Base-by-base conservation (phyloP, 2,113 vertebrate species). In the Microtus montanus region DNA sequence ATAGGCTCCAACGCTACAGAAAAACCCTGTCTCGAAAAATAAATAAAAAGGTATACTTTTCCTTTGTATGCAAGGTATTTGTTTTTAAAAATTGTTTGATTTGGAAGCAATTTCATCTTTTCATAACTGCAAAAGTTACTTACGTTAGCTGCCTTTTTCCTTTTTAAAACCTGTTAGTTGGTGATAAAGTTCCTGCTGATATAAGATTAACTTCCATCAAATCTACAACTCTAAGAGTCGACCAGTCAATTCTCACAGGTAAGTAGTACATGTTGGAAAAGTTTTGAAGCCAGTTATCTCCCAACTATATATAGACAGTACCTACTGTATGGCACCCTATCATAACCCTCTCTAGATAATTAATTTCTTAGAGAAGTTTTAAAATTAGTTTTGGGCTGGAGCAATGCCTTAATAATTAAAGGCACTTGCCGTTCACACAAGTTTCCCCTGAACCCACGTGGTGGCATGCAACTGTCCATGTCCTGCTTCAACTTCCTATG, bases 191-290 rank as follows among this genome's bases (percentile, higher is more conserved):
- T 95, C 99, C 99, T 98, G 99, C 99, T 87, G 99, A 99, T 97
- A 99, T 99, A 97, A 99, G 99, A 83, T 98, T 99, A 98, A 99
- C 99, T 96, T 99, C 99, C 35, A 99, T 99, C 99, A 99, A 99
- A 96, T 99, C 99, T 93, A 99, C 99, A 71, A 99, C 99, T 80
- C 98, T 99, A 93, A 98, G 99, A 96, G 99, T 99, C 64, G 99
- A 99, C 98, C 99, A 99, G 98, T 99, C 99, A 71, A 99, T 99
- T 95, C 99, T 99, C 96, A 99, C 99, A 96, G 99, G 99, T 99
- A 98, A 97, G 78, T 93, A 58, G 14, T 47, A 15, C 28, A 3
- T 24, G 2, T 44, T 77, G 52, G 33, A 49, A 95, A 41, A 15
- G 44, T 85, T 77, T 20, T 83, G 68, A 77, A 82, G 35, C 30